Evolutionary conservation across 2,888 invertebrate species (phyloP).

Genomic region (Parthenolecanium corni): DNA sequence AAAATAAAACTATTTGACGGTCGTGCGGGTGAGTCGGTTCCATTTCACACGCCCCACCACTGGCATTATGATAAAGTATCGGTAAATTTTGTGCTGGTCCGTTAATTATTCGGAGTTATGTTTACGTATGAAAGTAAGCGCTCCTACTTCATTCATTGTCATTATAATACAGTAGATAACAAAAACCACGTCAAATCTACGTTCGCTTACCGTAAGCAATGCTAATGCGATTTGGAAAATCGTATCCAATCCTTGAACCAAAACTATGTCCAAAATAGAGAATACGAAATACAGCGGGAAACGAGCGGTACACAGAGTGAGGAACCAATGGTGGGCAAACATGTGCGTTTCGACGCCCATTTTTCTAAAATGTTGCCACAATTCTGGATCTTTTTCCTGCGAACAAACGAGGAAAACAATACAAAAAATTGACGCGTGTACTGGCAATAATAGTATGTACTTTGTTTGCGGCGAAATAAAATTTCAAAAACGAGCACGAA

Average conservation of each 20-base stretch:
- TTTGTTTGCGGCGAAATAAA: not conserved
- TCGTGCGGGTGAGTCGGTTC: no score
- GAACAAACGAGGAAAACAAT: slow-evolving; percentile 34
- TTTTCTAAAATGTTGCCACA: slow-evolving; percentile 70
- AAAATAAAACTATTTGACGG: no score
- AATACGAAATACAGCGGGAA: slow-evolving; percentile 95
- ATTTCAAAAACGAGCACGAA: not conserved
- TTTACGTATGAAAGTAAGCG: no score
- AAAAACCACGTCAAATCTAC: not conserved
- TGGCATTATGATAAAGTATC: no score
- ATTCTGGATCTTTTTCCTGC: slow-evolving; percentile 69
- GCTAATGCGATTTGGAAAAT: slow-evolving; percentile 94
- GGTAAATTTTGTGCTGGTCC: no score
- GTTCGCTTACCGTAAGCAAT: slow-evolving; percentile 59
- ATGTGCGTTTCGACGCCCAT: slow-evolving; percentile 91
- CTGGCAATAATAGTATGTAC: not conserved
- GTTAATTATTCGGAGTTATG: no score
- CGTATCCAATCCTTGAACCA: slow-evolving; percentile 86
- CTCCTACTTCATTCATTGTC: not conserved
- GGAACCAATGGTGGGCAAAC: slow-evolving; percentile 99
- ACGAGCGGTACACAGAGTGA: slow-evolving; percentile 97
- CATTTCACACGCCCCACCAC: no score
- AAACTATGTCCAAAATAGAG: slow-evolving; percentile 91
- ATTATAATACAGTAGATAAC: no score
- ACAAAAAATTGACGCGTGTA: not conserved